Conservation (phyloP, 2,888 invertebrate genomes). For the Thelaira solivaga region DNA sequence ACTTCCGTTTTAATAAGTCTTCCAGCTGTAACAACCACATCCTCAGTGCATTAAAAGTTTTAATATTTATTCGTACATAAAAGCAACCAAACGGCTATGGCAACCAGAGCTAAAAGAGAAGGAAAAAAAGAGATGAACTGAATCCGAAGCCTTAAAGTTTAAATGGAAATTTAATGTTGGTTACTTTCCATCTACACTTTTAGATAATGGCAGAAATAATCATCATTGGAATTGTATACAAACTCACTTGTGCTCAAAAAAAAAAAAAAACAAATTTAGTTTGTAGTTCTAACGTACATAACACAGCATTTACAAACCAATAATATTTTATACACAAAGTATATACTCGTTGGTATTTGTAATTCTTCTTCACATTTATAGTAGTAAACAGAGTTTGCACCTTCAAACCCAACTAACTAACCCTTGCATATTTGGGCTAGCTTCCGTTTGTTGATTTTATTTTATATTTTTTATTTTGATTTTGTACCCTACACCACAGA, state of each 20-base stretch:
- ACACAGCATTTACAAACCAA: background rate
- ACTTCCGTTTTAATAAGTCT: constrained; percentile 29
- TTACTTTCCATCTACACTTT: constrained; percentile 49
- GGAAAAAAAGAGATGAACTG: background rate
- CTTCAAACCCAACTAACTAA: constrained; percentile 36
- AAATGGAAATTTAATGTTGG: constrained; percentile 56
- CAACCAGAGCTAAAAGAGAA: background rate
- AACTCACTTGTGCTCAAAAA: background rate
- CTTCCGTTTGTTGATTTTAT: constrained; percentile 27
- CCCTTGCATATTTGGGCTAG: constrained; percentile 21
- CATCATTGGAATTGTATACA: constrained; percentile 27
- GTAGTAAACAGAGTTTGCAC: constrained; percentile 4
- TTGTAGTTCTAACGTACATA: background rate
- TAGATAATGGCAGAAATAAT: constrained; percentile 29
- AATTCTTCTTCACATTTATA: background rate
- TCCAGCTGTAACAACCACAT: constrained; percentile 25
- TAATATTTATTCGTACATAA: constrained; percentile 36
- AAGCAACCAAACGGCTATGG: background rate
- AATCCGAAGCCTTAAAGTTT: constrained; percentile 51
- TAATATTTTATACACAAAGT: constrained; percentile 8
- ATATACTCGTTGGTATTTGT: background rate
- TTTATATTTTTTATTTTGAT: constrained; percentile 17
- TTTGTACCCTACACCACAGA: too few species aligned
- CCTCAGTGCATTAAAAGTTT: constrained; percentile 43
- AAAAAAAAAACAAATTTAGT: too few species aligned